Conservation (phyloP, 37 sponge, comb jelly and placozoan genomes). For the Chondrosia reniformis region DNA sequence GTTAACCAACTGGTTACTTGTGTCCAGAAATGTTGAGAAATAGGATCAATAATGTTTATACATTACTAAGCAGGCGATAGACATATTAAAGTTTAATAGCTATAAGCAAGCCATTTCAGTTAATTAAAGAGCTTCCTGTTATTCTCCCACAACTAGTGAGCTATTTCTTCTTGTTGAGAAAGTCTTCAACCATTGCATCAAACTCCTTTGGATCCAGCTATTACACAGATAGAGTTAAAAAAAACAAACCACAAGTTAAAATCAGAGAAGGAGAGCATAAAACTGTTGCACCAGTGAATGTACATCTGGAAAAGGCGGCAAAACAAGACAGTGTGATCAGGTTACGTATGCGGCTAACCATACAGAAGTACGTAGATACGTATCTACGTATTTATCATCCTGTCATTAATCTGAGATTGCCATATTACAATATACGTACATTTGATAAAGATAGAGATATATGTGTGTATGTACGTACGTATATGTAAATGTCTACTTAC, state of each 20-base stretch:
- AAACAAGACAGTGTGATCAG: not conserved
- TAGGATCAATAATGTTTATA: too few relatives aligned
- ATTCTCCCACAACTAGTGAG: too few relatives aligned
- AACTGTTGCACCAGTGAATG: not conserved
- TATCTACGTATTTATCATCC: too few relatives aligned
- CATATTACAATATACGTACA: too few relatives aligned
- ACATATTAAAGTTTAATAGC: too few relatives aligned
- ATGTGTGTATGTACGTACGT: not conserved
- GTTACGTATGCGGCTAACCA: not conserved
- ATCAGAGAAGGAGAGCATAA: not conserved
- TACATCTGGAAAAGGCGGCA: not conserved
- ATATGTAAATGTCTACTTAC: not conserved
- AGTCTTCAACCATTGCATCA: constrained; percentile 20
- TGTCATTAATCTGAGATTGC: too few relatives aligned
- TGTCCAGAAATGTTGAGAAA: too few relatives aligned
- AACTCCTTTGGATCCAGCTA: constrained; percentile 12
- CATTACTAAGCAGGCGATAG: too few relatives aligned
- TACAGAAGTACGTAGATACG: too few relatives aligned
- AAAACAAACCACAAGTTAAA: not conserved
- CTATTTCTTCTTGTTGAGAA: constrained; percentile 2
- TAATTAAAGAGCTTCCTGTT: too few relatives aligned
- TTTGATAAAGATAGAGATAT: not conserved
- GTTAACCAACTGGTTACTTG: too few relatives aligned
- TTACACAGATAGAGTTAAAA: not conserved
- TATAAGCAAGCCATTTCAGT: too few relatives aligned